Percentiles rank a stretch among this genome's conserved stretches.
Conservation (phyloP, 2,888 invertebrate genomes). For the Morinoia aosen region DNA sequence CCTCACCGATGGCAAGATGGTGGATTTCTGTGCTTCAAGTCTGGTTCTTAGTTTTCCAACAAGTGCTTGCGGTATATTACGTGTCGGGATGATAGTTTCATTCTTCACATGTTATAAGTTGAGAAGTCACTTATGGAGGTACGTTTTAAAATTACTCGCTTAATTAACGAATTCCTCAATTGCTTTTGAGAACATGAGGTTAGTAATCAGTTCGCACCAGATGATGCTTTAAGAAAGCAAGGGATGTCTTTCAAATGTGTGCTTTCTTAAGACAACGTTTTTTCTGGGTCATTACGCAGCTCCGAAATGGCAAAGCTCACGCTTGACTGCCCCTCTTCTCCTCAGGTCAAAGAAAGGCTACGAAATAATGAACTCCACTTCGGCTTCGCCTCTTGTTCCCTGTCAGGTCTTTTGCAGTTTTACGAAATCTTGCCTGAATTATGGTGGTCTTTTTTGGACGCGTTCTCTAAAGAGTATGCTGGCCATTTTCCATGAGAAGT, state of each 20-base stretch:
- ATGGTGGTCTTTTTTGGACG: background rate
- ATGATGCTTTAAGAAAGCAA: background rate
- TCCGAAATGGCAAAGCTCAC: background rate
- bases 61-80: background rate
- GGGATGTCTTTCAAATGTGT: background rate
- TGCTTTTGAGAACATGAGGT: background rate
- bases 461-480: background rate
- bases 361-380: background rate
- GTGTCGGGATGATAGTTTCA: background rate
- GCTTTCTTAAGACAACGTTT: background rate
- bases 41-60: background rate
- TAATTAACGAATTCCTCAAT: background rate
- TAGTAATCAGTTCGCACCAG: background rate
- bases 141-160: background rate
- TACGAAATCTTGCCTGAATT: background rate
- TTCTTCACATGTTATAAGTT: background rate
- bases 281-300: slow-evolving; percentile 1
- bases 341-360: slow-evolving; percentile 1
- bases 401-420: background rate
- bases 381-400: background rate
- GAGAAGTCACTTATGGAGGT: background rate
- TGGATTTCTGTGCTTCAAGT: no score
- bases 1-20: background rate
- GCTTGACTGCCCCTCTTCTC: background rate
- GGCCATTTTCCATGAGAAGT: background rate